A percentile compares a stretch with the other conserved stretches of the same genome.
Conservation (phyloP, 2,113 vertebrate genomes). For the Miniopterus natalensis region DNA sequence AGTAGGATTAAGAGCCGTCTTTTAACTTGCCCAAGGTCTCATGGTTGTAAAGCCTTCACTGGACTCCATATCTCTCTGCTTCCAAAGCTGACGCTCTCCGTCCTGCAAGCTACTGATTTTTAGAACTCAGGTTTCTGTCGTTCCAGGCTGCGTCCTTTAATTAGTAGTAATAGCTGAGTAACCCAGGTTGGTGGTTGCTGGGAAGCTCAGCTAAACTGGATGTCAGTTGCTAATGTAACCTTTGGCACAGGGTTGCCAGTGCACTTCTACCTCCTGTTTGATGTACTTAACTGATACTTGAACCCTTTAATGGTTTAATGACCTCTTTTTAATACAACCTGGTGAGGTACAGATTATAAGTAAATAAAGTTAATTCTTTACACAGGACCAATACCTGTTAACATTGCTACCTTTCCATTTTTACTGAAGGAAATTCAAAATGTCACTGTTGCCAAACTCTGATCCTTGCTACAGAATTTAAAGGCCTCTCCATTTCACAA, state of each 20-base stretch:
- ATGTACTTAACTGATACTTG: neutral
- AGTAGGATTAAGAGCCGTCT: neutral
- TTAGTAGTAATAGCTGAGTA: neutral
- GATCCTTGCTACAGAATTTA: neutral
- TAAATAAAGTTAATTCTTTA: slow-evolving; percentile 26
- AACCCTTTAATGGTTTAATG: neutral
- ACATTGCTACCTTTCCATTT: neutral
- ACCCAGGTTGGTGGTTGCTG: neutral
- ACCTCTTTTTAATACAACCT: slow-evolving; percentile 42
- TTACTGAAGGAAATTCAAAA: slow-evolving; percentile 44
- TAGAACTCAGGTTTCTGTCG: neutral
- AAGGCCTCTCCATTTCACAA: slow-evolving; percentile 39
- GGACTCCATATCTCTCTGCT: neutral
- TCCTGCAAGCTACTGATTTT: neutral
- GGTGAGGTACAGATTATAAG: neutral
- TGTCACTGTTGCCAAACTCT: neutral
- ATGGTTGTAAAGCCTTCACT: no score
- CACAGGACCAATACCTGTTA: neutral
- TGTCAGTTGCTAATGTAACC: neutral
- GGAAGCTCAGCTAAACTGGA: neutral
- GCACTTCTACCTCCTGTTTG: neutral
- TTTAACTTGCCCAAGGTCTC: neutral
- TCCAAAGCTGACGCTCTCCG: slow-evolving; percentile 4
- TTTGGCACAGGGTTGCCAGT: neutral
- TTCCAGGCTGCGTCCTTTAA: neutral